Evolutionary conservation across 1,140 invertebrate genomes (phyloP).

Genomic region (Lepidurus packardi): DNA sequence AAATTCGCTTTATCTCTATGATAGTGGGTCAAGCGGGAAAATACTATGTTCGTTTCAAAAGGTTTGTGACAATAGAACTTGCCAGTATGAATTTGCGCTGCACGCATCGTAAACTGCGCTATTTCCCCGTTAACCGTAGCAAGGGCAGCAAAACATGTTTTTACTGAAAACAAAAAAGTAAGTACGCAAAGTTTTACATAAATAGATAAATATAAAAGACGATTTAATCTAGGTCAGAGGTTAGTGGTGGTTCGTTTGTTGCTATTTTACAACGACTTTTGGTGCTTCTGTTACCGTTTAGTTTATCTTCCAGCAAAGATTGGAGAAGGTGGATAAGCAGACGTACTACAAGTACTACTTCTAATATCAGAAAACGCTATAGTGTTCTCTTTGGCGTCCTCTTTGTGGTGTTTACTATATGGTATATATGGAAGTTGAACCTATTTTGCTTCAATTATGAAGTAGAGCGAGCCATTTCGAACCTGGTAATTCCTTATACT

Average conservation of each 20-base stretch:
- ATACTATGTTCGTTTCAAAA: too few species aligned
- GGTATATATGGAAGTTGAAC: not conserved
- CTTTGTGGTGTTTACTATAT: not conserved
- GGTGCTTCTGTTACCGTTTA: not conserved
- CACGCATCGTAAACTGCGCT: too few species aligned
- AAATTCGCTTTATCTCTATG: too few species aligned
- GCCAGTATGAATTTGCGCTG: too few species aligned
- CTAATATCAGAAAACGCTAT: not conserved
- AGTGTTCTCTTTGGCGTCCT: not conserved
- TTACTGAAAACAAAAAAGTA: not conserved
- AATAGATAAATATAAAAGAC: not conserved
- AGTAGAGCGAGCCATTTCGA: not conserved
- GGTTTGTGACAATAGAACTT: too few species aligned
- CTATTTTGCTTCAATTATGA: conserved; percentile 1
- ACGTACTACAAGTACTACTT: not conserved
- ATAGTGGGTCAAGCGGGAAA: too few species aligned
- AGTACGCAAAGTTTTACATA: not conserved
- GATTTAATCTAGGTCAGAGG: not conserved
- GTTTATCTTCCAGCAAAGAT: not conserved
- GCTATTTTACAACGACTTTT: not conserved
- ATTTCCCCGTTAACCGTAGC: too few species aligned
- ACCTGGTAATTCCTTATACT: not conserved
- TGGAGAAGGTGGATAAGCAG: not conserved
- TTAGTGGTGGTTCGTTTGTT: not conserved
- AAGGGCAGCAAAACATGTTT: not conserved